Evolutionary conservation across 30 jellyfish, hydroid and myxozoan genomes (phyloP).

Genomic region (Rhopilema esculentum): DNA sequence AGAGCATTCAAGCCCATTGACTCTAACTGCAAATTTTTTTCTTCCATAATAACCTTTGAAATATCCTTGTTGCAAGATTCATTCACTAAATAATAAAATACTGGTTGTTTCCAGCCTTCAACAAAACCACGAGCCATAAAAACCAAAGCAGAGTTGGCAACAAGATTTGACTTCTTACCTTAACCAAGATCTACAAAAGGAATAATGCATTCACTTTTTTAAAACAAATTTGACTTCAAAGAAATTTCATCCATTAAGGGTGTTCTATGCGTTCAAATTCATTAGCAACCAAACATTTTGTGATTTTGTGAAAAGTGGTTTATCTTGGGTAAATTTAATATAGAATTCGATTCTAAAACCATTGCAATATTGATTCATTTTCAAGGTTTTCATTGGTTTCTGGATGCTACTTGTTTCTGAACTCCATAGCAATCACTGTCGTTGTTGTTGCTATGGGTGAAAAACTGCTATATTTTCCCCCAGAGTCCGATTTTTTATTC

Average conservation of each 20-base stretch:
- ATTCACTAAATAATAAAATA: constrained; percentile 22
- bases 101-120: constrained; percentile 59
- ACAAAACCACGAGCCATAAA: constrained; percentile 31
- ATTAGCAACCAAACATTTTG: too few species aligned
- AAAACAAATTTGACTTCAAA: constrained; percentile 42
- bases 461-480: too few species aligned
- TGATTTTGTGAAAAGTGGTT: too few species aligned
- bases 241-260: constrained; percentile 62
- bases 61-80: neutral
- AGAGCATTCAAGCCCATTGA: constrained; percentile 32
- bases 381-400: too few species aligned
- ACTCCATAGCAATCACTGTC: too few species aligned
- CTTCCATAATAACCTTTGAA: constrained; percentile 15
- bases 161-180: constrained; percentile 2
- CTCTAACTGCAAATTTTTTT: constrained; percentile 8
- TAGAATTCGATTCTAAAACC: too few species aligned
- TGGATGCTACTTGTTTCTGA: too few species aligned
- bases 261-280: too few species aligned
- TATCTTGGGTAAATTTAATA: too few species aligned
- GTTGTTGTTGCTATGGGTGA: too few species aligned
- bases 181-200: constrained; percentile 46
- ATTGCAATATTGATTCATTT: too few species aligned
- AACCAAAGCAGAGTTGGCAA: constrained; percentile 50
- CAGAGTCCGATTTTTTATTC: too few species aligned
- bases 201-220: constrained; percentile 17